These are phyloP conservation scores for Pelecanoides urinatrix DNA, from an alignment of 2,113 vertebrate species.

Conservation along the genomic window DNA sequence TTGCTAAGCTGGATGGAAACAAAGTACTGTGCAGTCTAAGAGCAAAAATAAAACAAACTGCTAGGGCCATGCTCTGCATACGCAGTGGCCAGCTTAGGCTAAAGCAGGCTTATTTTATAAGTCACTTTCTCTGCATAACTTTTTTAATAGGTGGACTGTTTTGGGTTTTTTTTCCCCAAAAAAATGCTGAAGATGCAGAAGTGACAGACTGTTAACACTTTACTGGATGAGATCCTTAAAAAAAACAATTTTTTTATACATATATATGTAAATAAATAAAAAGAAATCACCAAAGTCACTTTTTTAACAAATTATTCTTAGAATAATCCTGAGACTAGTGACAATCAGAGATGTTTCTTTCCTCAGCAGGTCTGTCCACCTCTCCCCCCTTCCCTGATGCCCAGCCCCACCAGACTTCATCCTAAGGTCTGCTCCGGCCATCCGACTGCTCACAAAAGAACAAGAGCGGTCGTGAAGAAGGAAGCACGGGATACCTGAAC, in stretches of 20 bases:
- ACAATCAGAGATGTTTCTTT: not conserved
- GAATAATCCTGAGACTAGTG: not conserved
- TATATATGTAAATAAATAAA: not conserved
- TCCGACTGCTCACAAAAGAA: not conserved
- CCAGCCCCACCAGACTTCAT: not conserved
- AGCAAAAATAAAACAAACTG: not conserved
- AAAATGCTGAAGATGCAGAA: not conserved
- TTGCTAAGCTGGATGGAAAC: not conserved
- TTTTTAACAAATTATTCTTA: not conserved
- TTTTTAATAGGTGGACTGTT: not conserved
- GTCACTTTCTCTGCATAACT: not conserved
- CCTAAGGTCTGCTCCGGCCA: not conserved
- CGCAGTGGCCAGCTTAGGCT: not conserved
- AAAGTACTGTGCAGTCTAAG: not conserved
- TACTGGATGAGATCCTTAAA: not conserved
- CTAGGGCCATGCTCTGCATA: not conserved
- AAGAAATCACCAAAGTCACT: not conserved
- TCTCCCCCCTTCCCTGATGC: not conserved
- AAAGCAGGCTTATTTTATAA: not conserved
- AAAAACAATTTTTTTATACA: not conserved
- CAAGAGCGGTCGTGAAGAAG: accelerated
- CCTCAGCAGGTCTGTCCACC: not conserved
- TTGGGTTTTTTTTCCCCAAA: no score
- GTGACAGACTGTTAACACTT: not conserved
- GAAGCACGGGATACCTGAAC: not conserved